Evolutionary conservation across 2,113 vertebrate genomes (phyloP), one percentile per base, ranked within the genome.

Genomic region (Campylomormyrus tamandua): DNA sequence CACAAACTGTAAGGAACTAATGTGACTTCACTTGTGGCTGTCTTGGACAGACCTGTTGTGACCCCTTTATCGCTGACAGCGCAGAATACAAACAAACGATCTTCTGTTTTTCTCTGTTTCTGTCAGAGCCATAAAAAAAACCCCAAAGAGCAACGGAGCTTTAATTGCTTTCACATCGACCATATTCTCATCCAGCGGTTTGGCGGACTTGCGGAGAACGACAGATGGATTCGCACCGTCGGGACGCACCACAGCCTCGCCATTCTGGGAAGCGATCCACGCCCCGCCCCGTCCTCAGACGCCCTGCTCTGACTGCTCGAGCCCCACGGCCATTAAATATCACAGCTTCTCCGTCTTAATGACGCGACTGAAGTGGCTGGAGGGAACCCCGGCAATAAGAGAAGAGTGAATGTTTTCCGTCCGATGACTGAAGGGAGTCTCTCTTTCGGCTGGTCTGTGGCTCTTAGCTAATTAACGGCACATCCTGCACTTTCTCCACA

Each of bases 121-220:
- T 49, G 13, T 46, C 42, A 2, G 11, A 49, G 42, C 10, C 24
- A 49, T n/a, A 49, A 50, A 87, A 42, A 42, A 45, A 45, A 24
- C 11, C 62, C 62, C 24, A 50, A 48, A 27, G 49, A 52, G 46
- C 21, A 87, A 74, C n/a, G 10, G 88, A 6, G 19, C 24, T 53
- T 77, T 89, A 83, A 56, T 45, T 89, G 88, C n/a, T 52, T 89
- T 80, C 80, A 83, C 50, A 42, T 56, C 21, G 19, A 5, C 88
- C 24, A 21, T 24, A 70, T 77, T 89, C 39, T 49, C 62, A 58
- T 74, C 35, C 39, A 84, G 80, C 39, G 24, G 83, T 48, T 48
- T 84, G 19, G 42, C 15, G 9, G 83, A 48, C 15, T 24, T 5
- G 42, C 1, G 24, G 83, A 48, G 83, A 24, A 3, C 21, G 39